phyloP scores from a whole-genome alignment of 2,113 vertebrate species.

The Platysteira castanea region DNA sequence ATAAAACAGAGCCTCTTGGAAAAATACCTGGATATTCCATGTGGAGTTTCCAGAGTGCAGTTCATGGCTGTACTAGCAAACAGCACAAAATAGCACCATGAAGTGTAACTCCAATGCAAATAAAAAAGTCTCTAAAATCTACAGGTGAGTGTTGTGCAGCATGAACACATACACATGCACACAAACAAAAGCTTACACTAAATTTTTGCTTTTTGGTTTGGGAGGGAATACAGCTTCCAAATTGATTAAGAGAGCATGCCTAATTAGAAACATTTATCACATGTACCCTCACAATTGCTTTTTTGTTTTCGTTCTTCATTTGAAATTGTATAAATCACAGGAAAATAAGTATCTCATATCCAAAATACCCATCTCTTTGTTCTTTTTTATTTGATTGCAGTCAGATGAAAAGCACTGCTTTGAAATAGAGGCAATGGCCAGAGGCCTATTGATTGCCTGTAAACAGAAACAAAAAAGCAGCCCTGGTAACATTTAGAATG shows the following conservation, averaged over 20 bases:
- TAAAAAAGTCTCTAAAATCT: background rate
- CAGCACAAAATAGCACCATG: background rate
- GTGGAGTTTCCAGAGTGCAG: background rate
- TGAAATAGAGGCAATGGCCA: slow-evolving; percentile 82
- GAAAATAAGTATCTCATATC: slow-evolving; percentile 39
- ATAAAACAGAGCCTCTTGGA: background rate
- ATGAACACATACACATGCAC: no score
- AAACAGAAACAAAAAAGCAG: slow-evolving; percentile 71
- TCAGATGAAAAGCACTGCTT: slow-evolving; percentile 84
- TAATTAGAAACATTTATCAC: slow-evolving; percentile 47
- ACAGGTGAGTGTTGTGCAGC: background rate
- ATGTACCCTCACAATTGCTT: background rate
- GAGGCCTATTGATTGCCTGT: slow-evolving; percentile 74
- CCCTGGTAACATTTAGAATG: slow-evolving; percentile 78
- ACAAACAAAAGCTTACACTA: background rate
- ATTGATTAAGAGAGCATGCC: background rate
- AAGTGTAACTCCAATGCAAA: background rate
- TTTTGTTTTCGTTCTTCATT: background rate
- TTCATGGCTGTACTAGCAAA: background rate
- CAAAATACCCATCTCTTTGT: slow-evolving; percentile 62
- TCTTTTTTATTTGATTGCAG: slow-evolving; percentile 78
- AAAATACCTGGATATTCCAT: background rate
- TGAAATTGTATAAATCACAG: slow-evolving; percentile 23
- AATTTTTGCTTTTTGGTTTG: background rate
- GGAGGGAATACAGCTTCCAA: background rate